Percentiles rank a stretch among this genome's conserved stretches.
phyloP scores from a whole-genome alignment of 2,113 vertebrate species.

The Pampusana beccarii region DNA sequence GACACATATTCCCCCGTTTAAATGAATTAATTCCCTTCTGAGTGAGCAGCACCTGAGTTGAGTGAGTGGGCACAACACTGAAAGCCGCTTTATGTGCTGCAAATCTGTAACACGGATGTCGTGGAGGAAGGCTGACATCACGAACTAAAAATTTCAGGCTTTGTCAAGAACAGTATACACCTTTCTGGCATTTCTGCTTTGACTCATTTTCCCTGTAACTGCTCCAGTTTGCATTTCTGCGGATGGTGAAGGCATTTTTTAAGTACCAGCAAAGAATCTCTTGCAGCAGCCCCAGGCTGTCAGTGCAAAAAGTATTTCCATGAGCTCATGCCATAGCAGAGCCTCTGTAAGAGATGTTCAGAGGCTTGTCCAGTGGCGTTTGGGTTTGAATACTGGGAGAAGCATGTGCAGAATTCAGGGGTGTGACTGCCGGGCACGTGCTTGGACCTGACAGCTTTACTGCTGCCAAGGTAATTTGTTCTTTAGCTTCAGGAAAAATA shows the following conservation, averaged over 20 bases:
- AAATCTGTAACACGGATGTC: not conserved
- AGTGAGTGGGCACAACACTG: fast-evolving
- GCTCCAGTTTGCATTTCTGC: not conserved
- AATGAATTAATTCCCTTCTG: not conserved
- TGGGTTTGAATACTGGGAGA: slow-evolving; percentile 10
- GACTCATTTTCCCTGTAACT: not conserved
- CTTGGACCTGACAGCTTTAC: not conserved
- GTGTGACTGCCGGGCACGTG: not conserved
- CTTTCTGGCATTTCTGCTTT: not conserved
- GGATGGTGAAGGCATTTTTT: not conserved
- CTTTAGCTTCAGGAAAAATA: not conserved
- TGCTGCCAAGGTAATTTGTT: not conserved
- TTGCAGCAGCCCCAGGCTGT: not conserved
- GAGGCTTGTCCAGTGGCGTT: not conserved
- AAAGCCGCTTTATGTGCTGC: not conserved
- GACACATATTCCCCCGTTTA: not conserved
- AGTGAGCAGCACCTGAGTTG: fast-evolving
- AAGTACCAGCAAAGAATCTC: not conserved
- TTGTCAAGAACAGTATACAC: not conserved
- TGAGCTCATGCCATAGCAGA: fast-evolving
- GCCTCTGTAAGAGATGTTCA: not conserved
- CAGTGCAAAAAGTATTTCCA: not conserved
- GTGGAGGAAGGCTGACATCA: not conserved
- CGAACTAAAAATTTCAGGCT: not conserved
- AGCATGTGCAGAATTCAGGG: slow-evolving; percentile 46